Conservation (phyloP, 2,888 invertebrate species). For the Cryptophagus acutangulus region DNA sequence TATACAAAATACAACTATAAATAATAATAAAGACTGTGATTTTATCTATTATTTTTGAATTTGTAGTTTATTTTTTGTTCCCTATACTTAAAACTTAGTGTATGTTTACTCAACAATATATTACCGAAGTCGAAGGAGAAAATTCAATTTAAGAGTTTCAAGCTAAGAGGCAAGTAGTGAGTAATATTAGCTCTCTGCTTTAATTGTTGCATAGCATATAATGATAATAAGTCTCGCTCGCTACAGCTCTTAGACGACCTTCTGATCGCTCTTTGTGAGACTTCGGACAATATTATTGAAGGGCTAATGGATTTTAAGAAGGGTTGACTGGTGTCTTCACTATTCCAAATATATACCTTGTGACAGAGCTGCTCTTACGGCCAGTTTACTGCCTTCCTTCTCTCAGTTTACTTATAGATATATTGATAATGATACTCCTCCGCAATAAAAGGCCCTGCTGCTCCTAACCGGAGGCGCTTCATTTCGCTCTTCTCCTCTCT, state of each 20-base stretch:
- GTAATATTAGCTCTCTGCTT: conserved; percentile 47
- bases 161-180: conserved; percentile 47
- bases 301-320: conserved; percentile 51
- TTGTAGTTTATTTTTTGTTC: no score
- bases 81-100: no score
- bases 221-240: conserved; percentile 47
- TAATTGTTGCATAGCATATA: conserved; percentile 46
- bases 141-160: conserved; percentile 47
- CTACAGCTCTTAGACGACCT: conserved; percentile 46
- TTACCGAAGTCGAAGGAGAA: conserved; percentile 19
- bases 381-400: conserved; percentile 18
- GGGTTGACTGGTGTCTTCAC: conserved; percentile 41
- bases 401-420: conserved; percentile 5
- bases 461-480: conserved; percentile 15
- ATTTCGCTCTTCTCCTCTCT: conserved; percentile 6
- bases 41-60: no score
- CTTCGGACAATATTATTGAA: conserved; percentile 50
- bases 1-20: no score
- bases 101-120: no score
- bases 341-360: conserved; percentile 23
- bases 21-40: no score
- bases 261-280: conserved; percentile 49
- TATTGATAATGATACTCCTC: conserved; percentile 10
- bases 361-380: conserved; percentile 15
- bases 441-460: conserved; percentile 18